Percentiles rank a stretch among this genome's conserved stretches.
Conservation (phyloP, 2,797 vertebrate species). For the Amblyopsis hoosieri region DNA sequence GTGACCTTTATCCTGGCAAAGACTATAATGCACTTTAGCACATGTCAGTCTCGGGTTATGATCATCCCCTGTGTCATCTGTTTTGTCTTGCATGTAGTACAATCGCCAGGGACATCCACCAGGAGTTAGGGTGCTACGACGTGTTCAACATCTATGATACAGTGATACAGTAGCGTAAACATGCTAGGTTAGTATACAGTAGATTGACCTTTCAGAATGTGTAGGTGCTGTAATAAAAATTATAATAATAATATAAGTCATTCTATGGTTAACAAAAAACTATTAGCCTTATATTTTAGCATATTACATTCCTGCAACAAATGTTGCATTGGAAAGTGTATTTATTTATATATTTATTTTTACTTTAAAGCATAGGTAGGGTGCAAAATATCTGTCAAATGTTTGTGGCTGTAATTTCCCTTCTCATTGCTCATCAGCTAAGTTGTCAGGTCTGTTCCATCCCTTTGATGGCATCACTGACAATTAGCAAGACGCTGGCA, state of each 20-base stretch:
- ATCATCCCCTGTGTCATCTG: constrained; percentile 76
- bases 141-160: constrained; percentile 46
- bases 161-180: constrained; percentile 37
- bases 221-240: not conserved
- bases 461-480: constrained; percentile 85
- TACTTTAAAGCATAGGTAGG: constrained; percentile 66
- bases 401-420: constrained; percentile 69
- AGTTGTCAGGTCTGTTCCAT: constrained; percentile 82
- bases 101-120: constrained; percentile 52
- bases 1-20: constrained; percentile 83
- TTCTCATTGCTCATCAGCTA: constrained; percentile 81
- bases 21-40: constrained; percentile 82
- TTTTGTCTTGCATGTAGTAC: constrained; percentile 75
- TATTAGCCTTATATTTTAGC: no score
- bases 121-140: constrained; percentile 36
- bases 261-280: not conserved
- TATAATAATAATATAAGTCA: not conserved
- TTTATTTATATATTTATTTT: constrained; percentile 27
- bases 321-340: not conserved
- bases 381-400: constrained; percentile 67
- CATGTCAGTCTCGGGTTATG: constrained; percentile 78
- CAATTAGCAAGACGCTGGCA: constrained; percentile 85
- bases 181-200: constrained; percentile 19
- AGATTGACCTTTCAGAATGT: not conserved
- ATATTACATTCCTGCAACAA: not conserved